Percentiles rank a stretch among this genome's conserved stretches.
Evolutionary conservation across 2,113 vertebrate species (phyloP).

Genomic region (Ardeotis arabs): DNA sequence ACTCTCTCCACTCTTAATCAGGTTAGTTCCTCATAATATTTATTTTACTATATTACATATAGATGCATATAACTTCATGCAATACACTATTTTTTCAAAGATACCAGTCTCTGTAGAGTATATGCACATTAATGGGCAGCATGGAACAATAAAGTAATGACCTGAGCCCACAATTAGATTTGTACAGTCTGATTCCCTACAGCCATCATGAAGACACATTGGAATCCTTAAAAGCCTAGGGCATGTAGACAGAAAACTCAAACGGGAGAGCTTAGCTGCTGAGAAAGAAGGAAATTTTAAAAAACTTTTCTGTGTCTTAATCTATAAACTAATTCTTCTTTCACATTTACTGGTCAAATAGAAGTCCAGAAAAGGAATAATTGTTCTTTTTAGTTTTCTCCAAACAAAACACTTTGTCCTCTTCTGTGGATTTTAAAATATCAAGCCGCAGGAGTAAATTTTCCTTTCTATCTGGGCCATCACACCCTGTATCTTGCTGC

Average conservation of each 20-base stretch:
- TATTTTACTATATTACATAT: not conserved
- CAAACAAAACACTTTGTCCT: constrained; percentile 7
- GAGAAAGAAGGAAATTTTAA: constrained; percentile 10
- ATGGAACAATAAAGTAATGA: not conserved
- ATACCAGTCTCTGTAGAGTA: not conserved
- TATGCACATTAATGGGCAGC: not conserved
- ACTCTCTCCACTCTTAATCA: not conserved
- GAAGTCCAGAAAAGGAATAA: not conserved
- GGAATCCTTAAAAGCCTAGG: not conserved
- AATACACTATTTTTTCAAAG: not conserved
- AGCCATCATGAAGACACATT: not conserved
- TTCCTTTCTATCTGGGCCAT: constrained; percentile 1
- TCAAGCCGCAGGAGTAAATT: not conserved
- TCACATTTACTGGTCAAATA: constrained; percentile 26
- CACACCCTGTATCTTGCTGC: not conserved
- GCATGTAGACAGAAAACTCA: not conserved
- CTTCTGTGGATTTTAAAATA: constrained; percentile 14
- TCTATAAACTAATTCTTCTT: constrained; percentile 19
- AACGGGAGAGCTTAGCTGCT: not conserved
- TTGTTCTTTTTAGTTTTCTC: constrained; percentile 26
- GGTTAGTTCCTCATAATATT: not conserved
- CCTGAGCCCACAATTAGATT: not conserved
- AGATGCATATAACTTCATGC: not conserved
- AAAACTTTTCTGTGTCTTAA: constrained; percentile 2
- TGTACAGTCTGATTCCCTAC: not conserved